phyloP scores from a whole-genome alignment of 2,113 vertebrate genomes.

The Seriola dumerili region DNA sequence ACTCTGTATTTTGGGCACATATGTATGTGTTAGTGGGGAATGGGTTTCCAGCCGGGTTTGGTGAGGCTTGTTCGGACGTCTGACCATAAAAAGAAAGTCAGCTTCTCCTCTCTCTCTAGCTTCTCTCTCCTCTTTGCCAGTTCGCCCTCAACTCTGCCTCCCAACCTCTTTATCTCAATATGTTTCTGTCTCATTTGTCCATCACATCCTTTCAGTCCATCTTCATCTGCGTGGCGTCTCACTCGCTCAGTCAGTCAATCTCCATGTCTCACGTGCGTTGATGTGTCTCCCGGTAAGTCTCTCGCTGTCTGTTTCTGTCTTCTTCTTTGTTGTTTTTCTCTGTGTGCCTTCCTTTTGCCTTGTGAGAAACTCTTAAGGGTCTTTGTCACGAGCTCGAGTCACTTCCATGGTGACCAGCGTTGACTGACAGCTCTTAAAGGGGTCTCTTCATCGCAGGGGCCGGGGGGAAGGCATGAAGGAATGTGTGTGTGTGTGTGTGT shows the following conservation, averaged over 20 bases:
- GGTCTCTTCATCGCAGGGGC: constrained; percentile 75
- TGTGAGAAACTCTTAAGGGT: constrained; percentile 80
- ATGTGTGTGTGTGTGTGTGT: constrained; percentile 43
- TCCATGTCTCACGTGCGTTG: constrained; percentile 32
- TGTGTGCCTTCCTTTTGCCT: constrained; percentile 69
- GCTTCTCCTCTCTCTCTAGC: constrained; percentile 12
- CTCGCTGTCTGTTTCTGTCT: constrained; percentile 70
- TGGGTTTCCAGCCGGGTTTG: constrained; percentile 20
- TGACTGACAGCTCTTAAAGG: constrained; percentile 81
- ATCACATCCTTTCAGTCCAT: constrained; percentile 72
- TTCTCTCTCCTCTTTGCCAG: constrained; percentile 29
- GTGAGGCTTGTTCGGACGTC: constrained; percentile 5
- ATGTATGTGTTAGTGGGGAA: background rate
- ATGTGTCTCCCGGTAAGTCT: constrained; percentile 64
- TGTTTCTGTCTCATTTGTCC: constrained; percentile 78
- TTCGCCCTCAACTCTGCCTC: constrained; percentile 42
- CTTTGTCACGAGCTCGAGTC: constrained; percentile 73
- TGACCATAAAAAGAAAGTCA: constrained; percentile 11
- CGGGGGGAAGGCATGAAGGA: constrained; percentile 65
- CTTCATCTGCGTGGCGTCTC: constrained; percentile 66
- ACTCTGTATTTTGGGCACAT: background rate
- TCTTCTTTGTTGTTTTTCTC: constrained; percentile 67
- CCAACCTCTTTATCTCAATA: constrained; percentile 66
- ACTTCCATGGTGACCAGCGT: constrained; percentile 75
- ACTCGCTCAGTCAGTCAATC: constrained; percentile 69